Evolutionary conservation across 2,888 invertebrate species (phyloP).

Genomic region (Ferdinandea cuprea): DNA sequence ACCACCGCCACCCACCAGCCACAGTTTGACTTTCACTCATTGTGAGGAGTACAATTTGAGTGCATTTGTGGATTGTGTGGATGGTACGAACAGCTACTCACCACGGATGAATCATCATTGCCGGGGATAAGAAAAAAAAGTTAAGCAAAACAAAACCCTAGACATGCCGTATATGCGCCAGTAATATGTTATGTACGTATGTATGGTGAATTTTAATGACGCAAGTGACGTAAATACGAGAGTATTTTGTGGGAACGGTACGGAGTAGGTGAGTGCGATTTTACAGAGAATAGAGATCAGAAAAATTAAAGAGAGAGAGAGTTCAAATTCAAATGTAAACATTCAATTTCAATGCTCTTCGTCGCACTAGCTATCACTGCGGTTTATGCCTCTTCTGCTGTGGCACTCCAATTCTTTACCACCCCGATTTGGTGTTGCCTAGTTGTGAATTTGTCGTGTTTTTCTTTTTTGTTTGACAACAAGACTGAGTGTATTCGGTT

Average conservation of each 20-base stretch:
- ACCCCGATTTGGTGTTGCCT: constrained; percentile 36
- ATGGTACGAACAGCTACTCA: constrained; percentile 45
- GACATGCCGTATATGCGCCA: constrained; percentile 53
- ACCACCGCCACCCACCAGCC: background rate
- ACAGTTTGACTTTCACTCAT: background rate
- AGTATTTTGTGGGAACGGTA: too few relatives aligned
- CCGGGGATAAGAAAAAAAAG: constrained; percentile 22
- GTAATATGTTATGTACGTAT: constrained; percentile 15
- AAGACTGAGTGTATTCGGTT: constrained; percentile 56
- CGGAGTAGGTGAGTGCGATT: constrained; percentile 11
- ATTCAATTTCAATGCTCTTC: constrained; percentile 24
- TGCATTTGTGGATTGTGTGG: constrained; percentile 53
- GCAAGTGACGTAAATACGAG: constrained; percentile 67
- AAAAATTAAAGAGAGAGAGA: constrained; percentile 19
- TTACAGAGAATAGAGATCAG: too few relatives aligned
- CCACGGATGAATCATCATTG: constrained; percentile 67
- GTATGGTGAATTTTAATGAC: constrained; percentile 59
- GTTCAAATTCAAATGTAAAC: constrained; percentile 45
- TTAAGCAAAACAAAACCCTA: constrained; percentile 69
- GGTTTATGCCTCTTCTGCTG: background rate
- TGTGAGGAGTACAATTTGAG: background rate
- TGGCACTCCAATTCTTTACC: constrained; percentile 2
- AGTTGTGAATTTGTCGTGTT: constrained; percentile 58
- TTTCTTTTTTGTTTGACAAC: constrained; percentile 68
- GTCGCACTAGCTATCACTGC: background rate